Evolutionary conservation across 1,140 invertebrate species (phyloP).

Genomic region (Aphelinus certus): DNA sequence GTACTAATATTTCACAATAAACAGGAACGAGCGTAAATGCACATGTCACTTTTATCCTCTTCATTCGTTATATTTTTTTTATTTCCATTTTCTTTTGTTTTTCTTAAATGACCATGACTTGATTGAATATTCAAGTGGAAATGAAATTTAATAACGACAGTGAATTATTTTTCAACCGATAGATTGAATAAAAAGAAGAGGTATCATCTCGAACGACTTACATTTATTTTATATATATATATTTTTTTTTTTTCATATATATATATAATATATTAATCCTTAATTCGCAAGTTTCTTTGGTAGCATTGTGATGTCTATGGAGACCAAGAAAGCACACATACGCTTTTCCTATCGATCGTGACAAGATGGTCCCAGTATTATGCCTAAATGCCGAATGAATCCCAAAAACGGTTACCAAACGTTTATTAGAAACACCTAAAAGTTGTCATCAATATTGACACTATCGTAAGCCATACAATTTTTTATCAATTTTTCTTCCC

Average conservation of each 20-base stretch:
- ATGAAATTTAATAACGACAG: slow-evolving; percentile 47
- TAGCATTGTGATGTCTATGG: slow-evolving; percentile 60
- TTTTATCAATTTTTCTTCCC: slow-evolving; percentile 11
- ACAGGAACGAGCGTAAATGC: slow-evolving; percentile 42
- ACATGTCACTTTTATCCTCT: slow-evolving; percentile 31
- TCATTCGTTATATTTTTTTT: slow-evolving; percentile 11
- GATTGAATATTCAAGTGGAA: slow-evolving; percentile 32
- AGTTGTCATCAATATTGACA: slow-evolving; percentile 14
- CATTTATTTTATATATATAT: slow-evolving; percentile 30
- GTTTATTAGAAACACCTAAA: slow-evolving; percentile 35
- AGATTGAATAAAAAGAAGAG: slow-evolving; percentile 35
- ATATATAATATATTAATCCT: slow-evolving; percentile 57
- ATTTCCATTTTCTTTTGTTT: slow-evolving; percentile 10
- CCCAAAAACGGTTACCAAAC: slow-evolving; percentile 38
- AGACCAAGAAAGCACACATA: slow-evolving; percentile 52
- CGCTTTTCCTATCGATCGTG: slow-evolving; percentile 45
- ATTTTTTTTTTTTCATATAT: background rate
- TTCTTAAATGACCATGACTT: too few species aligned
- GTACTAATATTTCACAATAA: slow-evolving; percentile 38
- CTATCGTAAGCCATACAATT: slow-evolving; percentile 27
- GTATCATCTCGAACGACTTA: slow-evolving; percentile 46
- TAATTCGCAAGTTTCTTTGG: slow-evolving; percentile 56
- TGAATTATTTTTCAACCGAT: slow-evolving; percentile 18
- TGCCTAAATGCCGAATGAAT: slow-evolving; percentile 42
- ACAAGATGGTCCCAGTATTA: slow-evolving; percentile 55